Evolutionary conservation across 2,888 invertebrate species (phyloP), one percentile per base, ranked within the genome.

Genomic region (Caenorhabditis angaria): DNA sequence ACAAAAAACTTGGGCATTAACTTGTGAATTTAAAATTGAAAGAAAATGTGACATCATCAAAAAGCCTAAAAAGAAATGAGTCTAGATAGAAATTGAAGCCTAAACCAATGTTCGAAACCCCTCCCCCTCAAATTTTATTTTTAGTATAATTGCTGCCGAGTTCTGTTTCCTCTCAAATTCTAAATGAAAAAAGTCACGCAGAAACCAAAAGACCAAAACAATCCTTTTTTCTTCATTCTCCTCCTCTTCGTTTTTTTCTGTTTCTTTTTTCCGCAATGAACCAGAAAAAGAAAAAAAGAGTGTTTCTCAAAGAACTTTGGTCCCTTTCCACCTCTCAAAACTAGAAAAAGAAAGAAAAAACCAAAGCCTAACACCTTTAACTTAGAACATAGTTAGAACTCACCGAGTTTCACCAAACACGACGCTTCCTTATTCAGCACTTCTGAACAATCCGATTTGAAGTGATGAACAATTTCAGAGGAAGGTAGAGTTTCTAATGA

Each of bases 391-490:
- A 20, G 22, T 20, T 8, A n/a, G 12, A 41, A 62, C 72, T 61
- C 14, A 83, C 83, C 78, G 57, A 79, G 65, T 41, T 77, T 63
- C 4, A 82, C 82, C 1, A 78, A 74, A 61, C 84, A 84, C n/a
- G 77, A 70, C 57, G 82, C 76, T 59, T 83, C 82, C 64, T 75
- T 75, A 62, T 80, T 78, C 65, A 80, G 66, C 0, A 80, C 80
- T 53, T 81, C 81, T 24, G 81, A 78, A 59, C 81, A 81, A 65
- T 81, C 81, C n/a, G 73, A 68, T 12, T 69, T 70, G 60, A 75
- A 79, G 14, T 41, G 41, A 41, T 41, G 41, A 5, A 41, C 41
- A 41, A 41, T 41, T 41, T 41, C 41, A 14, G 41, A 41, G 14
- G 14, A 12, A 14, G 41, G 18, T 12, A 18, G 10, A 2, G 18